Evolutionary conservation across 2,113 vertebrate species (phyloP).

Genomic region (Sprattus sprattus): DNA sequence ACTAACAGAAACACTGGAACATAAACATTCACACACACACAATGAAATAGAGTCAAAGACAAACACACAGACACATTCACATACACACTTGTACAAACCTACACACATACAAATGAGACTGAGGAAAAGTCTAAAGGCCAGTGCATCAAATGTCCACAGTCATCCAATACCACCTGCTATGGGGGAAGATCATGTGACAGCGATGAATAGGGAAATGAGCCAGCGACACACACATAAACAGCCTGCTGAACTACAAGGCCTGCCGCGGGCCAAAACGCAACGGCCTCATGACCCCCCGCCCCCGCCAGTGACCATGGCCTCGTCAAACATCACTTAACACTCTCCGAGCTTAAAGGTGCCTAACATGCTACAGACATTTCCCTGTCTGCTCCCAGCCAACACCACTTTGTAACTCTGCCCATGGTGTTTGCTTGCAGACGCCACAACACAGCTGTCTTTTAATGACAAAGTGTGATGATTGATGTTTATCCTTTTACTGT

Average conservation of each 20-base stretch:
- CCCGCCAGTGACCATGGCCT: background rate
- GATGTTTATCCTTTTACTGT: too few species aligned
- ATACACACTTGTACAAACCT: background rate
- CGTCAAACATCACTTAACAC: background rate
- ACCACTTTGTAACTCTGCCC: background rate
- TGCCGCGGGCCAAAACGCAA: background rate
- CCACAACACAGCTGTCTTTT: too few species aligned
- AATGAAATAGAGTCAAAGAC: background rate
- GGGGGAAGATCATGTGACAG: background rate
- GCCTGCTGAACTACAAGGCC: background rate
- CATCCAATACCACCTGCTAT: background rate
- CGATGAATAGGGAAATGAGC: constrained; percentile 18
- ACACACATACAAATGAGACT: background rate
- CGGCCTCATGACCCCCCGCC: background rate
- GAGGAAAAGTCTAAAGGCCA: background rate
- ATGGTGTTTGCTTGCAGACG: background rate
- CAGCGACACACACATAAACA: constrained; percentile 32
- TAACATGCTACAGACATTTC: background rate
- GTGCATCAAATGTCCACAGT: background rate
- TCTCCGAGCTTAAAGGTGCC: background rate
- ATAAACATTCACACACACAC: constrained; percentile 15
- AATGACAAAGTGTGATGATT: too few species aligned
- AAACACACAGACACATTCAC: background rate
- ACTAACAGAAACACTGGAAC: background rate
- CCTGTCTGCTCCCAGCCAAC: background rate